Base-by-base conservation (phyloP, 2,797 vertebrate species). In the Enteromius trimaculatus region DNA sequence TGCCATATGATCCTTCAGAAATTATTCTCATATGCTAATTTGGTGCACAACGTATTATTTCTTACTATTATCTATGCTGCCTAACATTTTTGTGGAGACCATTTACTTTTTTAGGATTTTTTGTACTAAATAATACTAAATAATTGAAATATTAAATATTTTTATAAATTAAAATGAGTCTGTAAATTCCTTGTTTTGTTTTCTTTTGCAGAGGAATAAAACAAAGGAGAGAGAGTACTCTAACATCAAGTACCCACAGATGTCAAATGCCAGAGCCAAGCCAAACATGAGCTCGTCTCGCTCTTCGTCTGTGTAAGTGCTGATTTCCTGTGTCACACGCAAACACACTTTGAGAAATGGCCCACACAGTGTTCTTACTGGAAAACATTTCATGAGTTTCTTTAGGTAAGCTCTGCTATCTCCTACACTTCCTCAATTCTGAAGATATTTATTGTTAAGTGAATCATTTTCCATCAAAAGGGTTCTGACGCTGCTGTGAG, bases 221-320 rank as follows among this genome's bases (percentile, higher is more conserved):
- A 91, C 87, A 82, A 96, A 94, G 81, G 96, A 97, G 77, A 91
- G 94, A n/a, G 95, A 95, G 87, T 97, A 95, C 90, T 93, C 95
- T 86, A 97, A 97, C 55, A 95, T 96, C 82, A 93, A 95, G 85
- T 95, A 94, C 89, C 88, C 94, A 8, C 94, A 92, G 4, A 90
- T 92, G 92, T 95, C 95, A 47, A 96, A 95, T 83, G 90, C 94
- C 14, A 93, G 93, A 90, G 86, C 90, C 87, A 95, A 94, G 79
- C 79, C 91, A 77, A 96, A 92, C 86, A 90, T 95, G 51, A 64
- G 92, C 0, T 92, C 92, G 0, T 93, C 95, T 0, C 92, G 90
- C 39, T 94, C 94, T 1, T 94, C 93, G 0, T 89, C 94, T 17
- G 92, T 90, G 95, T 96, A 88, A 95, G 95, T 90, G 79, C 49